phyloP scores from a whole-genome alignment of 1,140 invertebrate genomes.

The Saccostrea echinata region DNA sequence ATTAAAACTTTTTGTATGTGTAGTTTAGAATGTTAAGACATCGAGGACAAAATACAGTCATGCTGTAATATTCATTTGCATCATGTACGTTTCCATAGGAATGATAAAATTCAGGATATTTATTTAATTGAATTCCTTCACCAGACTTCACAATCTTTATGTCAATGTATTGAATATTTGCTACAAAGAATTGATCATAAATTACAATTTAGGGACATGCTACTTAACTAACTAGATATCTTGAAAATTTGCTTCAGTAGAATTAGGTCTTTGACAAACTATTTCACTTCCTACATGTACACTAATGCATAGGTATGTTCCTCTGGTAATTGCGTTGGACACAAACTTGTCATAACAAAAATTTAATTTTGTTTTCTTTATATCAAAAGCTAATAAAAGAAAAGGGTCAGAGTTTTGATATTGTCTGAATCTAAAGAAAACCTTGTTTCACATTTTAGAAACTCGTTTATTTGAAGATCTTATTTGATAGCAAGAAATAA shows the following conservation, averaged over 20 bases:
- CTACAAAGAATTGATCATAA: background rate
- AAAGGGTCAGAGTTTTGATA: background rate
- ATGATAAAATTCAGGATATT: background rate
- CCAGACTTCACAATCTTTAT: background rate
- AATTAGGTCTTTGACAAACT: background rate
- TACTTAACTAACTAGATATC: background rate
- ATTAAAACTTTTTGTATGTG: too few species aligned
- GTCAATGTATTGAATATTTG: background rate
- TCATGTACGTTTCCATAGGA: background rate
- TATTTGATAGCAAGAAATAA: background rate
- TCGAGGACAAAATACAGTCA: too few species aligned
- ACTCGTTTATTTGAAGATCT: background rate
- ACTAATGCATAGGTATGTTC: background rate
- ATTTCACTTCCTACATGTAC: background rate
- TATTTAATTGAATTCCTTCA: background rate
- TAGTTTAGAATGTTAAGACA: too few species aligned
- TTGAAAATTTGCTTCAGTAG: background rate
- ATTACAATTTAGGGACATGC: background rate
- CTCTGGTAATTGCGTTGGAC: background rate
- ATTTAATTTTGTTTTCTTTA: background rate
- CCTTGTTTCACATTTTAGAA: too few species aligned
- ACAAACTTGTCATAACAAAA: background rate
- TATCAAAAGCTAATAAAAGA: background rate
- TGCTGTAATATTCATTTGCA: too few species aligned
- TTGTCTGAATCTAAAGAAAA: background rate